Base-by-base conservation (phyloP, 2,888 invertebrate genomes). In the Buathra laborator region DNA sequence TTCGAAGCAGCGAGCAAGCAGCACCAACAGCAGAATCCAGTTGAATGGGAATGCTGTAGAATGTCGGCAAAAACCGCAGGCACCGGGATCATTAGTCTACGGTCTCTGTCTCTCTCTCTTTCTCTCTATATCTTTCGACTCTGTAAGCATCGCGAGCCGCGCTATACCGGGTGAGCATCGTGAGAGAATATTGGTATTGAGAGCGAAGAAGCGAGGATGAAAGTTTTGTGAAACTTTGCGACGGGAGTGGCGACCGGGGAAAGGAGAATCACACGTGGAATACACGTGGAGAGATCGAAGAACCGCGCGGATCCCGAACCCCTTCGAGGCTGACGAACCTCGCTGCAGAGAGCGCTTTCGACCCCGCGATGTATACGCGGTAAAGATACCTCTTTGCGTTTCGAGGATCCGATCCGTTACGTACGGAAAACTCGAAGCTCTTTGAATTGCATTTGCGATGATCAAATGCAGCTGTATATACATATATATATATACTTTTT, bases 21-120 rank as follows among this genome's bases (percentile, higher is more conserved):
- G 53, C 70, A 81, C 56, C 77, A 48, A 67, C 79, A 51, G 76
- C 70, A 81, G 79, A 85, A 81, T 86, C 83, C 88, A 92, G 93
- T 91, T 92, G 92, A 93, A 93, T 93, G 93, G 91, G 94, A 94
- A 94, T 94, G 93, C 92, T 93, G 94, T 93, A 94, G 94, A 94
- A 94, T 94, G 94, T 89, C 91, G 91, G 90, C 93, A 94, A 94
- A 94, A 94, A 94, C 93, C 92, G 88, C 92, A 91, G 92, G 86
- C 93, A 90, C 91, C 83, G 91, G 89, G 92, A 93, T 93, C 93
- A 93, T 93, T 93, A 93, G 93, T 93, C 93, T 92, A 92, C 92
- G 89, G 89, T 88, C 86, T 85, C 85, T 71, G 79, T 81, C 84
- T 68, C 75, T 71, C 75, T 71, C 78, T 59, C 51, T 48, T 32